Evolutionary conservation across 2,888 invertebrate genomes (phyloP), one percentile per base, ranked within the genome.

Genomic region (Phrixothrix hirtus): DNA sequence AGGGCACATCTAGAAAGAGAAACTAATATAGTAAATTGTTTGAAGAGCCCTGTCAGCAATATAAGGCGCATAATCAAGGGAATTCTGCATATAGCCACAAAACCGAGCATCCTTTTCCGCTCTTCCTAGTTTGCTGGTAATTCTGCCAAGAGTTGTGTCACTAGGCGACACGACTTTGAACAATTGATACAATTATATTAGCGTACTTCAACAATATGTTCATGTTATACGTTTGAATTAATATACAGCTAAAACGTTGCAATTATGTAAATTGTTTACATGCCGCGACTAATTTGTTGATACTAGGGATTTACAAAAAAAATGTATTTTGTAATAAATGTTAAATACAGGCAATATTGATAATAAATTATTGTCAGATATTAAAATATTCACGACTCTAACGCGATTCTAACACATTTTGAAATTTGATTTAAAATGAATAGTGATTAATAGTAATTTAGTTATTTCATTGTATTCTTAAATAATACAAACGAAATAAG

Each of bases 91-190:
- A 53, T 49, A 55, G 41, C 57, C 54, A 38, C 55, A 49, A 57
- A 55, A 57, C 53, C 55, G 55, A 48, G 50, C 30, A 58, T 60
- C 59, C 59, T 60, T 58, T 60, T 57, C 59, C 55, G 58, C 17
- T 39, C 37, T 47, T 47, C 27, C 34, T 43, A 45, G 52, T 46
- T 52, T 39, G 38, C 29, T 43, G 36, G 37, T 27, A 47, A 50
- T 55, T 55, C 44, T 16, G 10, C 12, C 27, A 44, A 39, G 44
- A 46, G 42, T 46, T 49, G 39, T 26, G 32, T 46, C 42, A 49
- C 55, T 42, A 56, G 39, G 52, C 50, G 42, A 45, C 55, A 45
- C 39, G 41, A 51, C 42, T 51, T 54, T 35, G 26, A 29, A 52
- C 47, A 54, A 54, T 54, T 25, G 43, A 32, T 34, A 41, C 41